phyloP scores from a whole-genome alignment of 30 jellyfish, hydroid and myxozoan species.

The Mastigias papua region DNA sequence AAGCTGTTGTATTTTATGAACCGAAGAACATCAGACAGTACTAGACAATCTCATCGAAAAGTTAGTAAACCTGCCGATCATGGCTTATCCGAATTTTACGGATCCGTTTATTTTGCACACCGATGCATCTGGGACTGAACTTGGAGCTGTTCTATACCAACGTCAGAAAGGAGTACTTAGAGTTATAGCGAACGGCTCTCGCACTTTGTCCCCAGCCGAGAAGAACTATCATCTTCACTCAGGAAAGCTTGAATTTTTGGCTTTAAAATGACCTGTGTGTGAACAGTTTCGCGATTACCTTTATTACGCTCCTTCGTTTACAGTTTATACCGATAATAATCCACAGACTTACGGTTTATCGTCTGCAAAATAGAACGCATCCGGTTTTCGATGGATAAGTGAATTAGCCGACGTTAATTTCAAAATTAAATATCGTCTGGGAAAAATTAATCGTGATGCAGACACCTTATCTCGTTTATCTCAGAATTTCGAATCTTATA shows the following conservation, averaged over 20 bases:
- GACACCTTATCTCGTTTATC: constrained; percentile 39
- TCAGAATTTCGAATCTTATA: constrained; percentile 4
- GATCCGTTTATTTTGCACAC: constrained; percentile 40
- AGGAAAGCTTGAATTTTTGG: constrained; percentile 53
- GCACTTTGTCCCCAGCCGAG: constrained; percentile 37
- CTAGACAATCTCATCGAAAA: background rate
- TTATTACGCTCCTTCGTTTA: constrained; percentile 28
- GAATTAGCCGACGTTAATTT: constrained; percentile 38
- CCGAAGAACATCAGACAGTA: no score
- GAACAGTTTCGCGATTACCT: constrained; percentile 39
- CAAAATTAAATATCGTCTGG: constrained; percentile 45
- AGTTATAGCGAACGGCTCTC: constrained; percentile 48
- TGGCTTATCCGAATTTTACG: constrained; percentile 55
- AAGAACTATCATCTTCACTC: constrained; percentile 47
- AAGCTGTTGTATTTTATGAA: no score
- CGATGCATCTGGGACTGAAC: constrained; percentile 49
- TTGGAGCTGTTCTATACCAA: constrained; percentile 54
- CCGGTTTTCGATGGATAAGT: constrained; percentile 35
- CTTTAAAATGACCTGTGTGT: constrained; percentile 32
- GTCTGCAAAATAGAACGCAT: constrained; percentile 40
- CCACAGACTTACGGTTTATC: constrained; percentile 15
- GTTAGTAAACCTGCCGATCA: constrained; percentile 23
- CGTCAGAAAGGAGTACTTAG: background rate
- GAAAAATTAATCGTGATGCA: constrained; percentile 26
- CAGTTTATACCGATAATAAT: constrained; percentile 20